Evolutionary conservation across 2,797 vertebrate species (phyloP).

Genomic region (Tolypeutes matacus): DNA sequence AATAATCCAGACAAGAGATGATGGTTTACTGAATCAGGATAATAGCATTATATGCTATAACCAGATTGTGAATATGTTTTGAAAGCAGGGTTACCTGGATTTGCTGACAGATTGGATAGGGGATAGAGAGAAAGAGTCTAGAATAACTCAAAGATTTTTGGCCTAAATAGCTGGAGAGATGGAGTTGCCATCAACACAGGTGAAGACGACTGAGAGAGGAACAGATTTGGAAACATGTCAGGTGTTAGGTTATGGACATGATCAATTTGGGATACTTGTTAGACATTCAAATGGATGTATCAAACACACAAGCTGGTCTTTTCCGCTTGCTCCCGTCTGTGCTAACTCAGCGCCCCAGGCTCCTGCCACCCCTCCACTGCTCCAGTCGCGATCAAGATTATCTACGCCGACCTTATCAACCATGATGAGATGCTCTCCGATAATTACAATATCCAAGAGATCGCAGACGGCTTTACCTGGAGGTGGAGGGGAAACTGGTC

Average conservation of each 20-base stretch:
- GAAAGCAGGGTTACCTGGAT: not conserved
- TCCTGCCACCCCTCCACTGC: no score
- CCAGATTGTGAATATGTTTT: not conserved
- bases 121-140: not conserved
- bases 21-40: not conserved
- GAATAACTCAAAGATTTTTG: slow-evolving; percentile 23
- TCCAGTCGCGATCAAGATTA: no score
- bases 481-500: no score
- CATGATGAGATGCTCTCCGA: no score
- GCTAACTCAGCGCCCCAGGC: no score
- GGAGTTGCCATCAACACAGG: not conserved
- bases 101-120: not conserved
- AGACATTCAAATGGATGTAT: not conserved
- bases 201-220: not conserved
- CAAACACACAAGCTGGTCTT: not conserved
- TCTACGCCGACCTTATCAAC: no score
- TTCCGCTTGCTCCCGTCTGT: no score
- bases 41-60: not conserved
- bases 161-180: not conserved
- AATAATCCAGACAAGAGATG: not conserved
- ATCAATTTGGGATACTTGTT: not conserved
- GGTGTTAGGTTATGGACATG: not conserved
- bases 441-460: no score
- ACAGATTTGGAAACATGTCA: not conserved
- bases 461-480: no score